Conservation (phyloP, 37 sponge, comb jelly and placozoan species). For the Corticium candelabrum region DNA sequence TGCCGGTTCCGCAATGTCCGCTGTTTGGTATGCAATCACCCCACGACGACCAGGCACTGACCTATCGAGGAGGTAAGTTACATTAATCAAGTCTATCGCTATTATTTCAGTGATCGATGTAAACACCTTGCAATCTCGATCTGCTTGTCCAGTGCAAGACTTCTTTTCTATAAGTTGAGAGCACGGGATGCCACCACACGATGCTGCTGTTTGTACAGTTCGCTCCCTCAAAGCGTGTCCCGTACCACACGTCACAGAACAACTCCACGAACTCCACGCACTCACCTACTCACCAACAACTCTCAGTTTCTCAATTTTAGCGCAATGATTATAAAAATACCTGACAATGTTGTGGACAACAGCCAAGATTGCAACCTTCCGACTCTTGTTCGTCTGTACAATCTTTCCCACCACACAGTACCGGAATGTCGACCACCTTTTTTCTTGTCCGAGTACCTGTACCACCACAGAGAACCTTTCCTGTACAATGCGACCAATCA, state of each 20-base stretch:
- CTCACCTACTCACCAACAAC: no score
- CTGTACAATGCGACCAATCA: no score
- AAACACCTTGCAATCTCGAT: neutral
- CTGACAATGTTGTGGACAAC: no score
- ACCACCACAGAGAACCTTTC: no score
- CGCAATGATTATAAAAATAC: no score
- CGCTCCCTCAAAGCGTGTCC: neutral
- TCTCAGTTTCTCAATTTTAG: no score
- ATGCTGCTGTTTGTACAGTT: neutral
- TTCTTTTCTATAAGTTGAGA: neutral
- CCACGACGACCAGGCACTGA: neutral
- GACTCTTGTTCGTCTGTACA: no score
- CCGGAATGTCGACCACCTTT: no score
- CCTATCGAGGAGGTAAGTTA: neutral
- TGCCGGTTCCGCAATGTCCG: neutral
- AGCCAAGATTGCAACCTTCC: no score
- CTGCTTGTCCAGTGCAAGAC: neutral
- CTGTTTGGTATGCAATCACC: neutral
- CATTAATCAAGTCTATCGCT: neutral
- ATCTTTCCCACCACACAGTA: no score
- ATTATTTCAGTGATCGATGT: neutral
- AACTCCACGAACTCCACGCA: slow-evolving; percentile 5
- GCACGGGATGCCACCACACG: neutral
- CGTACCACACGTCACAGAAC: neutral
- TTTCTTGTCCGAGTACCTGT: no score